These are phyloP conservation scores for Siniperca scherzeri DNA, from an alignment of 2,797 vertebrate species.

Conservation along the genomic window DNA sequence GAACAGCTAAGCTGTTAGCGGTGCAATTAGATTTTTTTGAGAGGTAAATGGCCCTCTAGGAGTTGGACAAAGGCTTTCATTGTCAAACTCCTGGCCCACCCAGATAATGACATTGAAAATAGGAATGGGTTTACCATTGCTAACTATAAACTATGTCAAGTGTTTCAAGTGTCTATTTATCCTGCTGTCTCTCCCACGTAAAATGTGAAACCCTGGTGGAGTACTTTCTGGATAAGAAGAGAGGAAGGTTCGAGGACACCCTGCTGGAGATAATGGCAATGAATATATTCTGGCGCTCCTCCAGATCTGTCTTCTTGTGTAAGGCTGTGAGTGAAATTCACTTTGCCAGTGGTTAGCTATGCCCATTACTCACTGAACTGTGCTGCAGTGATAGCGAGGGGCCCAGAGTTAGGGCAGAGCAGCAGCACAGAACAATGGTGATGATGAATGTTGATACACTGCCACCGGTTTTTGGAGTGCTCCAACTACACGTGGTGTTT, in stretches of 20 bases:
- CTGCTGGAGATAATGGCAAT: conserved; percentile 66
- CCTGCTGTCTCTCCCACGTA: conserved; percentile 46
- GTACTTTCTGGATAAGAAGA: conserved; percentile 60
- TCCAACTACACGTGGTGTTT: conserved; percentile 34
- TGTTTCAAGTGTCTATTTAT: conserved; percentile 69
- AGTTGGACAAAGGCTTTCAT: conserved; percentile 67
- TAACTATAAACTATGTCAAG: conserved; percentile 69
- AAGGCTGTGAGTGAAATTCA: conserved; percentile 72
- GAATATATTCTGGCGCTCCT: conserved; percentile 68
- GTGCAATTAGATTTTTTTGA: conserved; percentile 54
- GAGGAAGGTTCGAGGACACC: conserved; percentile 61
- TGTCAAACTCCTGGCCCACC: conserved; percentile 60
- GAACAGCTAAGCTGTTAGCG: conserved; percentile 71
- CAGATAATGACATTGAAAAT: conserved; percentile 60
- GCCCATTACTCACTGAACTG: conserved; percentile 77
- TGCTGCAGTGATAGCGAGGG: conserved; percentile 68
- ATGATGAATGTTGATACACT: conserved; percentile 55
- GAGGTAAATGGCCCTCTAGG: conserved; percentile 43
- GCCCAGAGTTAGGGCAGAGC: conserved; percentile 62
- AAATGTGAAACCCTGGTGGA: conserved; percentile 43
- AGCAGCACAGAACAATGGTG: conserved; percentile 57
- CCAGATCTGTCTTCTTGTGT: conserved; percentile 67
- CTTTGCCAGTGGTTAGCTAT: conserved; percentile 74
- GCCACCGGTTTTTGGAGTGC: conserved; percentile 53
- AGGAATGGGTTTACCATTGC: conserved; percentile 49